Conservation (phyloP, 2,113 vertebrate genomes). For the Alethe diademata region DNA sequence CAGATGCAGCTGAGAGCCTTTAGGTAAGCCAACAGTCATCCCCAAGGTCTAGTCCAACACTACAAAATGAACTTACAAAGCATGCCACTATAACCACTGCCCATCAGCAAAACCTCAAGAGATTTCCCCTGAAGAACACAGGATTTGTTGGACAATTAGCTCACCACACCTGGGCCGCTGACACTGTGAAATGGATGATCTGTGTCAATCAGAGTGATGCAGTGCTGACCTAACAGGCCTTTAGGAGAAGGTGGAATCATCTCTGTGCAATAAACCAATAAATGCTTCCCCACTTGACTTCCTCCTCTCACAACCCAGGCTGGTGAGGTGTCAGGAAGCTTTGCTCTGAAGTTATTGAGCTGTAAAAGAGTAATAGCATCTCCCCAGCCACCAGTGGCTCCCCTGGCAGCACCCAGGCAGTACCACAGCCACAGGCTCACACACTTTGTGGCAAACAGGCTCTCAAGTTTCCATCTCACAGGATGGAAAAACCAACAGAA, state of each 20-base stretch:
- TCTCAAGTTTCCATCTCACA: background rate
- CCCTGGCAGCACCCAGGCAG: background rate
- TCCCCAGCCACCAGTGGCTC: background rate
- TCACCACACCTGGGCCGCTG: slow-evolving; percentile 42
- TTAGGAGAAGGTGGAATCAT: background rate
- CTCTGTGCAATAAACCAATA: slow-evolving; percentile 55
- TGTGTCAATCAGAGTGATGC: slow-evolving; percentile 62
- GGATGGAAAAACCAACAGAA: background rate
- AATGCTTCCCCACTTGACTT: background rate
- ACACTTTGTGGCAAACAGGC: background rate
- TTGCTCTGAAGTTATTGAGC: background rate
- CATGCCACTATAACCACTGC: slow-evolving; percentile 20
- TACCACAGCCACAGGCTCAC: background rate
- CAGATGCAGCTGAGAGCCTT: background rate
- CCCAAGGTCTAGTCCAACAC: background rate
- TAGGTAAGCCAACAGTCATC: background rate
- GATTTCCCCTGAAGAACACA: slow-evolving; percentile 37
- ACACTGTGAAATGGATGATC: slow-evolving; percentile 38
- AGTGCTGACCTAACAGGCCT: slow-evolving; percentile 13
- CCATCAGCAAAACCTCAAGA: slow-evolving; percentile 6
- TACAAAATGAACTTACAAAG: background rate
- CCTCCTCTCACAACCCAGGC: background rate
- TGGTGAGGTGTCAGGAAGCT: background rate
- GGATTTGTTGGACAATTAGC: slow-evolving; percentile 73
- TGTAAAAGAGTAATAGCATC: background rate